Evolutionary conservation across 2,113 vertebrate species (phyloP).

Genomic region (Aldabrachelys gigantea): DNA sequence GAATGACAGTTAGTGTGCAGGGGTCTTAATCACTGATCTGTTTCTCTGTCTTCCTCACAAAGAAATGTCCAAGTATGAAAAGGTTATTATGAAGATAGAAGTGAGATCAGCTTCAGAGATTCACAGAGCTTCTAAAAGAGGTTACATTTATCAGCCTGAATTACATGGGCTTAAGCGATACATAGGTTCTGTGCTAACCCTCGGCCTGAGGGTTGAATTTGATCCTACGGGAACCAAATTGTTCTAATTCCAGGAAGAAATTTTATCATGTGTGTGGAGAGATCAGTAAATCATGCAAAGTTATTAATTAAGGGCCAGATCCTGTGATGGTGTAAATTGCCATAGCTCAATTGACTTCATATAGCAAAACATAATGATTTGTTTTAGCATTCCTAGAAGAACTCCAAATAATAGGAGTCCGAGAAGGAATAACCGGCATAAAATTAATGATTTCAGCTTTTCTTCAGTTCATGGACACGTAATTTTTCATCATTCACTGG

Average conservation of each 20-base stretch:
- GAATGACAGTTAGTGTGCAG: background rate
- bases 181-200: background rate
- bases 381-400: background rate
- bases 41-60: background rate
- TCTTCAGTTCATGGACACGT: background rate
- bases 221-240: background rate
- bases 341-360: background rate
- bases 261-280: background rate
- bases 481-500: background rate
- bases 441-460: background rate
- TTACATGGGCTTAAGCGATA: background rate
- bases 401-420: background rate
- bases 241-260: background rate
- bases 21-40: background rate
- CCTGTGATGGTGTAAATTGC: background rate
- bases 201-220: background rate
- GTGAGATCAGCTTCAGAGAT: background rate
- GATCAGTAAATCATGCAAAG: background rate
- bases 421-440: background rate
- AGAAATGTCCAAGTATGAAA: background rate
- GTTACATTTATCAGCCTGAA: background rate
- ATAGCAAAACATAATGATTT: background rate
- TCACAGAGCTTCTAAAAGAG: background rate
- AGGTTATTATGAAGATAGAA: background rate
- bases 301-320: background rate